These are phyloP conservation scores for Rhinogobius similis DNA, from an alignment of 2,113 vertebrate species.

Conservation along the genomic window DNA sequence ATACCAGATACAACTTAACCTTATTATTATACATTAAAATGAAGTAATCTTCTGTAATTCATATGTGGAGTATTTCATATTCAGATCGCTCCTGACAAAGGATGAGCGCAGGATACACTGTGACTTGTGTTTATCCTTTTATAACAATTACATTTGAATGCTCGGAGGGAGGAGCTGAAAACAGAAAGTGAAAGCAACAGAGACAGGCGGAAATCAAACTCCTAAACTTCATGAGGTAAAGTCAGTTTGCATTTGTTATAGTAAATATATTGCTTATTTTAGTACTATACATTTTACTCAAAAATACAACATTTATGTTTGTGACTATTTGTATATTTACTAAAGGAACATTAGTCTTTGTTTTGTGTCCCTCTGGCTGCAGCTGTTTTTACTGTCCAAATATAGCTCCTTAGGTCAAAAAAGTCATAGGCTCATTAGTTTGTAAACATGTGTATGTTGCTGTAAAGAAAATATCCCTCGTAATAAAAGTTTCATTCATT, in stretches of 20 bases:
- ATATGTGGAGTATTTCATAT: not conserved
- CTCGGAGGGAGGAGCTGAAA: slow-evolving; percentile 29
- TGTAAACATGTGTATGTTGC: not conserved
- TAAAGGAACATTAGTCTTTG: not conserved
- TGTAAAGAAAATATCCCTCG: not conserved
- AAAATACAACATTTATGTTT: not conserved
- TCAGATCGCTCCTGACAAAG: not conserved
- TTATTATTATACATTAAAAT: not conserved
- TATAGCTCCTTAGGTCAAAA: slow-evolving; percentile 46
- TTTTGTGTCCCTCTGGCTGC: slow-evolving; percentile 11
- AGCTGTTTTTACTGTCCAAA: slow-evolving; percentile 61
- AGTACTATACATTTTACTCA: not conserved
- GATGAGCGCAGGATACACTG: not conserved
- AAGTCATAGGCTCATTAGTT: slow-evolving; percentile 12
- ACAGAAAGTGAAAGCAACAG: slow-evolving; percentile 65
- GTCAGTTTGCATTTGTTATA: not conserved
- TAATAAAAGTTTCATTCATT: slow-evolving; percentile 3
- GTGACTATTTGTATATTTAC: not conserved
- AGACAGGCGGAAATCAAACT: slow-evolving; percentile 19
- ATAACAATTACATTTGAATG: not conserved
- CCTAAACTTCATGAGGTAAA: slow-evolving; percentile 47
- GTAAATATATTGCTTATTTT: not conserved
- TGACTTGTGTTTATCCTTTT: too few species aligned
- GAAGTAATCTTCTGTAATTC: not conserved
- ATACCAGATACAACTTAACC: not conserved